These are phyloP conservation scores for Malacosoma neustria DNA, from an alignment of 2,888 invertebrate species.

Conservation along the genomic window DNA sequence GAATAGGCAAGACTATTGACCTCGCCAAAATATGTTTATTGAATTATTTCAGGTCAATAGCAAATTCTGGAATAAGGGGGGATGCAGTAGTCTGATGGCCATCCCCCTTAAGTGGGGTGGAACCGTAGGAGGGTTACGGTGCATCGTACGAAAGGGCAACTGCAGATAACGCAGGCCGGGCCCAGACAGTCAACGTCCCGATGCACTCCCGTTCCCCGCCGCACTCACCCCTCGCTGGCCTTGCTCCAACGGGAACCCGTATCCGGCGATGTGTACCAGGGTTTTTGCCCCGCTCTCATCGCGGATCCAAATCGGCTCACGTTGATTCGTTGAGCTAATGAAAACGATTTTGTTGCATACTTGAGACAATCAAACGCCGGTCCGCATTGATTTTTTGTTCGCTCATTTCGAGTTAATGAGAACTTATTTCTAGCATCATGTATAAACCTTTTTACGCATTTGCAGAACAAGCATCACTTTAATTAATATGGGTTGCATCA, in stretches of 20 bases:
- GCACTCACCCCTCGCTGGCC: constrained; percentile 20
- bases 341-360: constrained; percentile 56
- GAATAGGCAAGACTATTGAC: constrained; percentile 22
- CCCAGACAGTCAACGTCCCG: constrained; percentile 74
- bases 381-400: neutral
- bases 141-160: constrained; percentile 73
- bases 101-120: constrained; percentile 42
- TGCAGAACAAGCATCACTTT: too few species aligned
- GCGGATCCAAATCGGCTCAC: constrained; percentile 25
- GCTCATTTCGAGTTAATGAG: neutral
- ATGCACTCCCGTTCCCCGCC: constrained; percentile 47
- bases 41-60: constrained; percentile 60
- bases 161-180: constrained; percentile 68
- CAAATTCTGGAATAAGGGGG: constrained; percentile 50
- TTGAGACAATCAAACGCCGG: constrained; percentile 39
- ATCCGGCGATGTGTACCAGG: constrained; percentile 48
- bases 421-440: neutral
- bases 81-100: constrained; percentile 50
- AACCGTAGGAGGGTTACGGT: constrained; percentile 49
- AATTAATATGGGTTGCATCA: too few species aligned
- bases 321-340: constrained; percentile 53
- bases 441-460: too few species aligned
- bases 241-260: constrained; percentile 52
- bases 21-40: constrained; percentile 38
- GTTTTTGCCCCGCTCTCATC: constrained; percentile 45